Conservation (phyloP, 2,888 invertebrate species). For the Trichogramma dendrolimi region DNA sequence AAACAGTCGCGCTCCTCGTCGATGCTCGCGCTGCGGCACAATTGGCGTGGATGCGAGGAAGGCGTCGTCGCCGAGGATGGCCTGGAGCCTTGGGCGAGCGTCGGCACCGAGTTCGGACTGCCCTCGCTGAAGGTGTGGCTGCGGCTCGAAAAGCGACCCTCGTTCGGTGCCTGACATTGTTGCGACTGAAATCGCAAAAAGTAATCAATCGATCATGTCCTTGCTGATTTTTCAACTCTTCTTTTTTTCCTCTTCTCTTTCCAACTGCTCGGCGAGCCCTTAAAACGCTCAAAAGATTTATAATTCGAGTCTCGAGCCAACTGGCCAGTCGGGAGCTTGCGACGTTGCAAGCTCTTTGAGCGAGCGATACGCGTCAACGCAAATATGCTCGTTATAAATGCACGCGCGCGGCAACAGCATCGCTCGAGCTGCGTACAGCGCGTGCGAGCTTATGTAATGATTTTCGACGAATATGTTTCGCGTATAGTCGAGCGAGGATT, state of each 20-base stretch:
- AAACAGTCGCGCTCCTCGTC: constrained; percentile 43
- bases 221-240: not conserved
- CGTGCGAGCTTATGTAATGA: too few relatives aligned
- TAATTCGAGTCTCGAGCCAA: too few relatives aligned
- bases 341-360: too few relatives aligned
- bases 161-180: constrained; percentile 22
- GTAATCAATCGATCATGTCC: not conserved
- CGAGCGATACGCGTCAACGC: too few relatives aligned
- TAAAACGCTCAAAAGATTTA: too few relatives aligned
- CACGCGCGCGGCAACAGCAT: too few relatives aligned
- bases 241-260: not conserved
- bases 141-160: constrained; percentile 37
- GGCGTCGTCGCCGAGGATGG: not conserved
- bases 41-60: not conserved
- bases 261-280: too few relatives aligned
- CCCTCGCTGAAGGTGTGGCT: constrained; percentile 44
- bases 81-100: constrained; percentile 6
- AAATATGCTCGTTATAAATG: too few relatives aligned
- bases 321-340: too few relatives aligned
- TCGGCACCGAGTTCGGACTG: constrained; percentile 9
- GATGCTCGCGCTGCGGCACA: constrained; percentile 43
- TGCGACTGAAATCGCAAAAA: constrained; percentile 1
- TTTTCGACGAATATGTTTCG: too few relatives aligned
- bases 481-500: too few relatives aligned
- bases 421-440: too few relatives aligned